Base-by-base conservation (phyloP, 2,888 invertebrate genomes). In the Ctena decussata region DNA sequence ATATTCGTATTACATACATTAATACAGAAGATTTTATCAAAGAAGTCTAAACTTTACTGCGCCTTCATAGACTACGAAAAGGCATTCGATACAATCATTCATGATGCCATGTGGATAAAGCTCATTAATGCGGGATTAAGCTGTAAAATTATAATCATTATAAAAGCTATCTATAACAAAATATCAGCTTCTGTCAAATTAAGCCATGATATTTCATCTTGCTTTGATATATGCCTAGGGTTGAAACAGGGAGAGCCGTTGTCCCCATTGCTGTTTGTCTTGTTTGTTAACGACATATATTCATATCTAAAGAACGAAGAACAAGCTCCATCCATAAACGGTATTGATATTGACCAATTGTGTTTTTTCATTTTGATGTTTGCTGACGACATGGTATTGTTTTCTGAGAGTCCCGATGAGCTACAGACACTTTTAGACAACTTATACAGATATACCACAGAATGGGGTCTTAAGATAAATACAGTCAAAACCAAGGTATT, bases 91-190 rank as follows among this genome's bases (percentile, higher is more conserved):
- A 76, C 76, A 24, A 60, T 76, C 11, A 76, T 39, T n/a, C 57
- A 60, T 24, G 76, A 76, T 24, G 76, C 76, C 8, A 24, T 76
- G 24, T 76, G 76, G 60, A 41, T 41, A 30, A 76, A 76, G 60
- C 39, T 76, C 24, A 32, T 73, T 8, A 46, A 53, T 1, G 35
- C 37, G 32, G 74, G 57, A 8, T 15, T 74, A 21, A 74, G 76
- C 27, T 27, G 76, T 30, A 76, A 76, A 30, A 76, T 60, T n/a
- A 8, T 76, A 11, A 41, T 24, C 8, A 76, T 76, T 57, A 27
- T 76, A 37, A 60, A 41, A 41, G 35, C 76, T 3, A 60, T 76
- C 18, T 76, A 76, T 41, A 27, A 18, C 27, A 27, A 60, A 30
- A 60, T 60, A 30, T 27, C 60, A 8, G 60, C 60, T 27, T 60